Evolutionary conservation across 2,797 vertebrate genomes (phyloP).

Genomic region (Protosalanx chinensis): DNA sequence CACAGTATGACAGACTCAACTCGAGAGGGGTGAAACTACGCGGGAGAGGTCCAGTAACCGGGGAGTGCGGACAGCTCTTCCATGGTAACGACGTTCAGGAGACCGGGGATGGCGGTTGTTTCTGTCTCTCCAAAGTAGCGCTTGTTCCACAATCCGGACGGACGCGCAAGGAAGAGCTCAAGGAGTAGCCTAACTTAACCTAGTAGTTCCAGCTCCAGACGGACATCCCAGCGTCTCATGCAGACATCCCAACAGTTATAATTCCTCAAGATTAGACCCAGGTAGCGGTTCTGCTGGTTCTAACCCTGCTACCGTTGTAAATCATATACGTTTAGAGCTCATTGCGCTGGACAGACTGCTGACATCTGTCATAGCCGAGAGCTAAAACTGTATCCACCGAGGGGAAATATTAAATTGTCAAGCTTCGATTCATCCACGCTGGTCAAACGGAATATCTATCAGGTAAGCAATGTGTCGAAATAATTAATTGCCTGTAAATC

Average conservation of each 20-base stretch:
- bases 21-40: conserved; percentile 14
- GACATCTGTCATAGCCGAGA: neutral
- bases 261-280: neutral
- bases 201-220: neutral
- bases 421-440: neutral
- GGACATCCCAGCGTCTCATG: neutral
- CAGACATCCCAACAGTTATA: too few species aligned
- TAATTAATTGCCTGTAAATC: neutral
- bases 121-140: conserved; percentile 9
- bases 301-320: neutral
- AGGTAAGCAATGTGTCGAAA: neutral
- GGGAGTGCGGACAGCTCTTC: neutral
- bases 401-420: neutral
- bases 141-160: conserved; percentile 10
- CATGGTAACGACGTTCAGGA: conserved; percentile 5
- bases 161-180: conserved; percentile 4
- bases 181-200: neutral
- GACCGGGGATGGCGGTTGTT: conserved; percentile 8
- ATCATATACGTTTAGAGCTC: neutral
- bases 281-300: neutral
- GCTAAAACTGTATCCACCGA: conserved; percentile 2
- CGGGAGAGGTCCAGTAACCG: neutral
- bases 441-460: conserved; percentile 7
- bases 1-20: conserved; percentile 14
- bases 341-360: neutral